phyloP scores from a whole-genome alignment of 2,113 vertebrate species.

The Brachionichthys hirsutus region DNA sequence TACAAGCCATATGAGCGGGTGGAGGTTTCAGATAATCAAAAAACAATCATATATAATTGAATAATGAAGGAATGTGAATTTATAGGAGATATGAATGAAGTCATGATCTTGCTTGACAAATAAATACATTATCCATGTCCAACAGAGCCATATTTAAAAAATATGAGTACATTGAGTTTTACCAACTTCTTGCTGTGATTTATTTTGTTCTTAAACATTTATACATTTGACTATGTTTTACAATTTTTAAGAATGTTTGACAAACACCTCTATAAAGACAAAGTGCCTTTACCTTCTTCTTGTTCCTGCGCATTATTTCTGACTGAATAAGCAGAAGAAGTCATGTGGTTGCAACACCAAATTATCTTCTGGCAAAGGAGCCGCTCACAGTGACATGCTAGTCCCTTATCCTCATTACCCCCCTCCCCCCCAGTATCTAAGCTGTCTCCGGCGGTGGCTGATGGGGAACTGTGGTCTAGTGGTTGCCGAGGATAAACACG shows the following conservation, averaged over 20 bases:
- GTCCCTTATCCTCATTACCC: constrained; percentile 29
- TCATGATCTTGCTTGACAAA: constrained; percentile 26
- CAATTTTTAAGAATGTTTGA: constrained; percentile 56
- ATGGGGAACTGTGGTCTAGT: constrained; percentile 65
- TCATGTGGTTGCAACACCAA: constrained; percentile 5
- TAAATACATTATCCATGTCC: constrained; percentile 25
- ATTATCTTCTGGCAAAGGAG: constrained; percentile 22
- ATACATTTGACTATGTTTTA: constrained; percentile 45
- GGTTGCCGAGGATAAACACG: constrained; percentile 70
- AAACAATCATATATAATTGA: constrained; percentile 36
- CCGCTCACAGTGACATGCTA: constrained; percentile 13
- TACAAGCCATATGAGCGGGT: constrained; percentile 66
- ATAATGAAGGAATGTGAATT: constrained; percentile 47
- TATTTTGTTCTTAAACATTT: constrained; percentile 42
- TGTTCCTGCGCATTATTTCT: constrained; percentile 29
- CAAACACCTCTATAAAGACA: constrained; percentile 59
- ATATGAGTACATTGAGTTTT: constrained; percentile 31
- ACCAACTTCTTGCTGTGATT: constrained; percentile 65
- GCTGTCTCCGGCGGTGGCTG: constrained; percentile 58
- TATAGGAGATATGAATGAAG: constrained; percentile 30
- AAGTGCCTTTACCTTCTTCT: constrained; percentile 61
- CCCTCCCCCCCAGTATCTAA: constrained; percentile 44
- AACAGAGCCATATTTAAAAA: constrained; percentile 59
- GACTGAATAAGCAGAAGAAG: background rate
- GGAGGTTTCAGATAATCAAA: constrained; percentile 37